Evolutionary conservation across 2,888 invertebrate genomes (phyloP).

Genomic region (Rotaria sp.): DNA sequence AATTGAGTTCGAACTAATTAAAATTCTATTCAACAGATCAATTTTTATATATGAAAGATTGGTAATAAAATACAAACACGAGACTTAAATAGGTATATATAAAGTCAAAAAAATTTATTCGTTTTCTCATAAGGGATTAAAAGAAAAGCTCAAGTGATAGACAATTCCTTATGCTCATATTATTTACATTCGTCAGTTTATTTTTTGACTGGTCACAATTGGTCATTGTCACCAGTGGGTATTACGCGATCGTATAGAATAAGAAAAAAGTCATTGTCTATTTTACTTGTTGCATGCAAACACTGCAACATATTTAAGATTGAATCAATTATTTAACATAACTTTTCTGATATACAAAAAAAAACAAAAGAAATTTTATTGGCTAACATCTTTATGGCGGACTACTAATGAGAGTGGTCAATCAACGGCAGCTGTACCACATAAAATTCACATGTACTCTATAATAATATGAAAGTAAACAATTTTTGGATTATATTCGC

Average conservation of each 20-base stretch:
- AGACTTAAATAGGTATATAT: neutral
- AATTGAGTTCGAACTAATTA: too few species aligned
- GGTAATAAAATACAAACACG: neutral
- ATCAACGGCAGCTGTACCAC: neutral
- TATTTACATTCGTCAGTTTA: neutral
- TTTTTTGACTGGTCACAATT: neutral
- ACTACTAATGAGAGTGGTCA: neutral
- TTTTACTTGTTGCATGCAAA: neutral
- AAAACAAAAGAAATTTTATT: too few species aligned
- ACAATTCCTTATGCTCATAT: neutral
- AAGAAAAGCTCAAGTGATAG: neutral
- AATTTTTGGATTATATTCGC: neutral
- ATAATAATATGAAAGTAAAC: neutral
- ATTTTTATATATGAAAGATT: too few species aligned
- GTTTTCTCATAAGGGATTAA: neutral
- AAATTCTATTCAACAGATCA: too few species aligned
- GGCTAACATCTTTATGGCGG: neutral
- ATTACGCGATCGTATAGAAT: neutral
- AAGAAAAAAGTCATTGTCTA: neutral
- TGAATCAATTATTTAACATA: neutral
- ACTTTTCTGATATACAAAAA: neutral
- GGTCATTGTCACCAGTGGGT: neutral
- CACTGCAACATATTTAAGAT: neutral
- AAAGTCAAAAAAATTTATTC: neutral
- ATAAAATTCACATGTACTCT: neutral